A percentile compares a stretch with the other conserved stretches of the same genome.
phyloP scores from a whole-genome alignment of 2,888 invertebrate genomes.

The Troilus luridus region DNA sequence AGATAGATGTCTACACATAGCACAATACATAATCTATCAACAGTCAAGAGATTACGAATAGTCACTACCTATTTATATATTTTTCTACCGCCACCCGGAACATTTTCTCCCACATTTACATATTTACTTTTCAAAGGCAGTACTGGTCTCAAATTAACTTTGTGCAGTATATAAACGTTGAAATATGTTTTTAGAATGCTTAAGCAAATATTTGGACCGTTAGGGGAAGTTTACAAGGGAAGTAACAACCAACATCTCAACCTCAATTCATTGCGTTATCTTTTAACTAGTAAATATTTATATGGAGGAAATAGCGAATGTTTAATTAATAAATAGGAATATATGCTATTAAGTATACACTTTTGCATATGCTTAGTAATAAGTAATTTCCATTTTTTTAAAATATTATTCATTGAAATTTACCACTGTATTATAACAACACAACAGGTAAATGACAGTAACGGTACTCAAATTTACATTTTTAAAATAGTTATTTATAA shows the following conservation, averaged over 20 bases:
- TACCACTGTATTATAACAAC: no score
- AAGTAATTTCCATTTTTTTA: no score
- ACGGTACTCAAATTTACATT: no score
- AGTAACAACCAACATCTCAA: background rate
- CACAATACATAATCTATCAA: background rate
- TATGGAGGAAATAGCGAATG: background rate
- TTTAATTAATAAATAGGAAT: background rate
- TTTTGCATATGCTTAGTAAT: no score
- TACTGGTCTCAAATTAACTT: background rate
- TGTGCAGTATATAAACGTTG: background rate
- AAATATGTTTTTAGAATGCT: background rate
- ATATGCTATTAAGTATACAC: background rate
- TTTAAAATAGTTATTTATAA: no score
- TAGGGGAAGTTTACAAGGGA: background rate
- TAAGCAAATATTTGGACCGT: slow-evolving; percentile 1
- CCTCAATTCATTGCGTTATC: background rate
- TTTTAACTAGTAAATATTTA: background rate
- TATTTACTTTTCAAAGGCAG: background rate
- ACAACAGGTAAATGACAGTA: no score
- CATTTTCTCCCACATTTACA: background rate
- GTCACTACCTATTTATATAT: no score
- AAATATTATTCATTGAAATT: no score
- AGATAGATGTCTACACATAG: background rate
- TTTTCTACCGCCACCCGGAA: no score
- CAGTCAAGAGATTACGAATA: background rate